Conservation (phyloP, 2,113 vertebrate species). For the Amphiprion percula region DNA sequence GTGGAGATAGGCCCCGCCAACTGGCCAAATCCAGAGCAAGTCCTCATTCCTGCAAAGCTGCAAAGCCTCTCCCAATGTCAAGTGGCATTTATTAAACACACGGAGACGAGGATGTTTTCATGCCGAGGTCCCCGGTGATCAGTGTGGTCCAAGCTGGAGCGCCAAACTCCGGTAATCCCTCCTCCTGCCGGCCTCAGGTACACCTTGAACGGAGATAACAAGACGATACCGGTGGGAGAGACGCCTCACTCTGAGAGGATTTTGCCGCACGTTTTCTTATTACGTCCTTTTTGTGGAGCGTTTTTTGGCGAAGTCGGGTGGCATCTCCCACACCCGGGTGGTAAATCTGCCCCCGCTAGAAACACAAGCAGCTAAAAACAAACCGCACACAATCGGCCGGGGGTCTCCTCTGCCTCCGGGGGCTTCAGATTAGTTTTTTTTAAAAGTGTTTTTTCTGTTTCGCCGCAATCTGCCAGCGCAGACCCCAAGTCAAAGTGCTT, state of each 20-base stretch:
- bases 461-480: constrained; percentile 73
- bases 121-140: constrained; percentile 71
- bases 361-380: constrained; percentile 58
- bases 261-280: constrained; percentile 71
- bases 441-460: constrained; percentile 56
- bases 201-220: constrained; percentile 39
- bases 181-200: constrained; percentile 68
- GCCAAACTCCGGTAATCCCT: constrained; percentile 75
- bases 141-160: constrained; percentile 73
- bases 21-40: constrained; percentile 81
- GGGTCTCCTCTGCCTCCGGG: constrained; percentile 43
- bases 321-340: constrained; percentile 79
- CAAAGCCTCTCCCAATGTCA: constrained; percentile 82
- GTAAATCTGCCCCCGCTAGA: constrained; percentile 71
- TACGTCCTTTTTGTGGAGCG: constrained; percentile 48
- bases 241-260: constrained; percentile 66
- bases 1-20: constrained; percentile 79
- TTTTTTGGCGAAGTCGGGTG: constrained; percentile 68
- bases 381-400: neutral
- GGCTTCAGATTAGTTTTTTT: constrained; percentile 74
- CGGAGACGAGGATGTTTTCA: constrained; percentile 58
- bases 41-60: constrained; percentile 68
- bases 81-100: constrained; percentile 80
- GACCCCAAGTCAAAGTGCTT: constrained; percentile 61
- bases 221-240: constrained; percentile 48